phyloP scores from a whole-genome alignment of 2,113 vertebrate genomes.

The Blennius ocellaris region DNA sequence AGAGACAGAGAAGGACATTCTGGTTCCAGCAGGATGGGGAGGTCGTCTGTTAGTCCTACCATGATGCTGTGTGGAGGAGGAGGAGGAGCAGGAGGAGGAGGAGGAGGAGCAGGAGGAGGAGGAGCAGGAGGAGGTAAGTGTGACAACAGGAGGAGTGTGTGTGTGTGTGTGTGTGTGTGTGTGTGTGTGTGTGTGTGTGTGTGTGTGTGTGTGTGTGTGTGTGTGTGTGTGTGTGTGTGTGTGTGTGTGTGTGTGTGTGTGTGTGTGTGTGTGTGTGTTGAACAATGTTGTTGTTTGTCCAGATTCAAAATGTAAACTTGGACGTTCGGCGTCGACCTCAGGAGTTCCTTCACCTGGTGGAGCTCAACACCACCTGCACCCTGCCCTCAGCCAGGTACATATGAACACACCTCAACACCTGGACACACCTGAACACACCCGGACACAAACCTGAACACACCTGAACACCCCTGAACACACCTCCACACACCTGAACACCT shows the following conservation, averaged over 20 bases:
- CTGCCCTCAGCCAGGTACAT: constrained; percentile 89
- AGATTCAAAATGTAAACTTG: constrained; percentile 93
- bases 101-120: not conserved
- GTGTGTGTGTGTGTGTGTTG: too few relatives aligned
- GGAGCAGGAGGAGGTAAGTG: not conserved
- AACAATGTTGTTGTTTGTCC: constrained; percentile 7
- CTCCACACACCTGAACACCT: too few relatives aligned
- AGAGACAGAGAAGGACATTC: constrained; percentile 90
- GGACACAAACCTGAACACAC: too few relatives aligned
- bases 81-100: constrained; percentile 42
- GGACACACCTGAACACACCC: too few relatives aligned
- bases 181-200: too few relatives aligned
- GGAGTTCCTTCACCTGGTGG: constrained; percentile 91
- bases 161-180: too few relatives aligned
- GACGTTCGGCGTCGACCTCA: constrained; percentile 93
- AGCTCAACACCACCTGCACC: constrained; percentile 86
- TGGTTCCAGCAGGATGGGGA: constrained; percentile 85
- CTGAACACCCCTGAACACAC: too few relatives aligned
- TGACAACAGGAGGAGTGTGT: too few relatives aligned
- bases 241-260: too few relatives aligned
- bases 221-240: too few relatives aligned
- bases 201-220: too few relatives aligned
- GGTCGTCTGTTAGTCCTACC: constrained; percentile 94
- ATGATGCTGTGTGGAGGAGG: constrained; percentile 85
- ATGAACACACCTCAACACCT: too few relatives aligned